Base-by-base conservation (phyloP, 2,797 vertebrate species). In the Galagoides demidoff region DNA sequence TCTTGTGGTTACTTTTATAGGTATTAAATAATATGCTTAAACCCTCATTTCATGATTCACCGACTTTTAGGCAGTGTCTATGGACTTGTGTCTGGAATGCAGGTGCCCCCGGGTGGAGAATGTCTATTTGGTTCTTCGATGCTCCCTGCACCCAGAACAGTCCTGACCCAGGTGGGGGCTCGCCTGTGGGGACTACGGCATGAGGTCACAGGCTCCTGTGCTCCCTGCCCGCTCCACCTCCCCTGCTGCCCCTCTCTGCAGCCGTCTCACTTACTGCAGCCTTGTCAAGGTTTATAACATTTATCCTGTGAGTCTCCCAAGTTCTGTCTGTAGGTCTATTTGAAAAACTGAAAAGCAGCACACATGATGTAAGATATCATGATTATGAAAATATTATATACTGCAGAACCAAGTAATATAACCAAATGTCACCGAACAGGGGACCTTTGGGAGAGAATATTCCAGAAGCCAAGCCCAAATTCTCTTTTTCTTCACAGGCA, bases 381-480 rank as follows among this genome's bases (percentile, higher is more conserved):
- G 84, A 49, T 71, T 39, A 71, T 52, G 57, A 71, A 92, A 77
- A 66, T 89, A n/a, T 27, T 31, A 12, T 1, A 22, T 61, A 14
- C 43, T 81, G 9, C 22, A 64, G 81, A 95, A 85, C 39, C 66
- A 34, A 88, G 29, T 3, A 27, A 17, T 81, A 45, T 64, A 55
- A 86, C 19, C 52, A 81, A 63, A 85, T n/a, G 19, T 64, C 68
- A 71, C 6, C 59, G n/a, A 37, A 77, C 19, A 61, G 19, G 71
- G 8, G 14, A 22, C 8, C 37, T 83, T 19, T 17, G 20, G 27
- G n/a, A 29, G 37, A 39, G 63, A 78, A 83, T 57, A 17, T 92
- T 92, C 25, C 16, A 74, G 79, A 94, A 89, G 49, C 59, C 83
- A 92, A 92, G 34, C 7, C 20, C 29, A 7, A 52, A 43, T 11